phyloP scores from a whole-genome alignment of 2,888 invertebrate genomes.

The Aspidapion aeneum region DNA sequence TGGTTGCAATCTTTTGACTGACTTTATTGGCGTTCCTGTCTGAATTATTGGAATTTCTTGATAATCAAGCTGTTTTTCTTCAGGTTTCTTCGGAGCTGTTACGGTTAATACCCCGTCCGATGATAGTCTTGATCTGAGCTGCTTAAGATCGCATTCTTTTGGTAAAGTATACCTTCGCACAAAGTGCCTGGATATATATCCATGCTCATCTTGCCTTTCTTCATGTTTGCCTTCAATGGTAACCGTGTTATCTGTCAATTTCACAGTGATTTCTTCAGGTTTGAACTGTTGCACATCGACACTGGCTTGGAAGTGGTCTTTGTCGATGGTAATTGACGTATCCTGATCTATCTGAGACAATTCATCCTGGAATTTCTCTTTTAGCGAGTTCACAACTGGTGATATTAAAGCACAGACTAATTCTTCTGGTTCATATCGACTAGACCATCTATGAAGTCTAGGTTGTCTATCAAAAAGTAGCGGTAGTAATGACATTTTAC shows the following conservation, averaged over 20 bases:
- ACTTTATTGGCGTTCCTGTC: not conserved
- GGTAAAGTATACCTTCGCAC: constrained; percentile 59
- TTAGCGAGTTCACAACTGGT: not conserved
- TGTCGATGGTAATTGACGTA: constrained; percentile 43
- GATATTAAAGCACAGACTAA: not conserved
- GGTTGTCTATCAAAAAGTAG: constrained; percentile 10
- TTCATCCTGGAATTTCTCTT: constrained; percentile 5
- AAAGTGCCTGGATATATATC: constrained; percentile 72
- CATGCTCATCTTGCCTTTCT: constrained; percentile 70
- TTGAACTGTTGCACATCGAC: constrained; percentile 75
- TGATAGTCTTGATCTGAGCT: not conserved
- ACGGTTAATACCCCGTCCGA: not conserved
- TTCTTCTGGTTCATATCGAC: not conserved
- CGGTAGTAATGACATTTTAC: constrained; percentile 16
- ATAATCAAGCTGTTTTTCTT: not conserved
- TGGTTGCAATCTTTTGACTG: not conserved
- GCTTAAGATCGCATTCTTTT: not conserved
- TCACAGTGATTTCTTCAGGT: constrained; percentile 74
- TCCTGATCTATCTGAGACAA: constrained; percentile 12
- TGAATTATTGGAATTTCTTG: not conserved
- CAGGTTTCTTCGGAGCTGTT: not conserved
- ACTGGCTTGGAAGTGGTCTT: constrained; percentile 67
- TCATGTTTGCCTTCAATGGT: constrained; percentile 76
- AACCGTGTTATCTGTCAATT: constrained; percentile 60
- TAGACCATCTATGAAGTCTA: not conserved